Base-by-base conservation (phyloP, 2,888 invertebrate genomes). In the Athalia cordata region DNA sequence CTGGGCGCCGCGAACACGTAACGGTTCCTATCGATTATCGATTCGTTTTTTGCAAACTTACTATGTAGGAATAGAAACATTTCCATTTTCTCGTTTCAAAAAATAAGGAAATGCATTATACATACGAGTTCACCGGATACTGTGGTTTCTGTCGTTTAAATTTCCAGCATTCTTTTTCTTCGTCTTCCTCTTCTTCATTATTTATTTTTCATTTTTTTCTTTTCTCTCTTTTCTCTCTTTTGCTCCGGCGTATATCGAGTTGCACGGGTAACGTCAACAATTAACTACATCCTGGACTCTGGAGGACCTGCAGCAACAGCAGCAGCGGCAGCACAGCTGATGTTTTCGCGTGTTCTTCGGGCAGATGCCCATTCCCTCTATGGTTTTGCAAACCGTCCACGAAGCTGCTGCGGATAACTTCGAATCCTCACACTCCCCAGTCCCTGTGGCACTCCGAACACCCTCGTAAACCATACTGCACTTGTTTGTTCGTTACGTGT, bases 341-440 rank as follows among this genome's bases (percentile, higher is more conserved):
- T 86, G 85, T 85, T 86, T 87, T 87, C 86, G 87, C 86, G 84
- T 84, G 84, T 83, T 81, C 55, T 80, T 74, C 79, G 84, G 85
- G 86, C 87, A 87, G 87, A 86, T 86, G 87, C 86, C 83, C 65
- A 8, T 9, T 9, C 13, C 15, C 29, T 29, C 29, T 61, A 29
- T 8, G 6, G 15, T 61, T n/a, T 49, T 47, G 66, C 64, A 66
- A 49, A 29, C 29, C 66, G 66, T 66, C 66, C 29, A 6, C 68
- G 43, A 72, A 45, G 72, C n/a, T 9, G 59, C 50, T 47, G 62
- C 15, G 11, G 52, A 72, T 57, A 47, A 57, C 59, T 72, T 29
- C 61, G 2, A 29, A 29, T 64, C 64, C 62, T 61, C 49, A 15
- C 29, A 15, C 50, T 64, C 11, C 47, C 13, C 49, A 11, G 11